Percentiles rank a stretch among this genome's conserved stretches.
Conservation (phyloP, 2,113 vertebrate genomes). For the Cinclus cinclus region DNA sequence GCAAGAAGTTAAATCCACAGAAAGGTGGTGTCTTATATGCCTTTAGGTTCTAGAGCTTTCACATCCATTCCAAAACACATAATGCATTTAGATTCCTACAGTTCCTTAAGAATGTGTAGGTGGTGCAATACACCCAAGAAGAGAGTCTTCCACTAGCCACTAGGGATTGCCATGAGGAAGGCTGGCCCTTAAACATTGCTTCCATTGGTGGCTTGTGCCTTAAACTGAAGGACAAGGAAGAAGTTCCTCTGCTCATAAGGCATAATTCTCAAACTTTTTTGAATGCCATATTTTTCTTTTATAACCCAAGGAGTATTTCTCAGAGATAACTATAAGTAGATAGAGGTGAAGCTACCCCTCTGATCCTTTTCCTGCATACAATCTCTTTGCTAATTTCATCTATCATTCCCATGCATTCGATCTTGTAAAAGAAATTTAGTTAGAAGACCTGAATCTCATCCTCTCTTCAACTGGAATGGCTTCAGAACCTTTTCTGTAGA, state of each 20-base stretch:
- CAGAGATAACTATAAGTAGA: not conserved
- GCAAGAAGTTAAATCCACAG: not conserved
- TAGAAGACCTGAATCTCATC: not conserved
- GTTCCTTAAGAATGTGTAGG: not conserved
- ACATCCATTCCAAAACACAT: not conserved
- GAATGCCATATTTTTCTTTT: not conserved
- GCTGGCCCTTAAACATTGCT: rapidly evolving
- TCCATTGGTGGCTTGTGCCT: not conserved
- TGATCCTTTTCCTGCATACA: not conserved
- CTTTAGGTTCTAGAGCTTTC: not conserved
- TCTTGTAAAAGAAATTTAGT: not conserved
- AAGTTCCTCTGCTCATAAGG: not conserved
- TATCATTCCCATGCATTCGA: rapidly evolving
- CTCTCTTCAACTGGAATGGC: not conserved
- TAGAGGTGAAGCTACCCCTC: not conserved
- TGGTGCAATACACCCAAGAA: rapidly evolving
- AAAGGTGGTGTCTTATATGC: rapidly evolving
- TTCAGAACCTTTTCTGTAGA: not conserved
- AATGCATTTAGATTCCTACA: not conserved
- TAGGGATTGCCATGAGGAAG: not conserved
- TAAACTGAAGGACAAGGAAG: not conserved
- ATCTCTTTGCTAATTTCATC: not conserved
- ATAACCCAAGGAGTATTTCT: not conserved
- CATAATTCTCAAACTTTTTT: not conserved
- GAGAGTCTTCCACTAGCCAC: not conserved